Evolutionary conservation across 2,113 vertebrate species (phyloP).

Genomic region (Phoxinus phoxinus): DNA sequence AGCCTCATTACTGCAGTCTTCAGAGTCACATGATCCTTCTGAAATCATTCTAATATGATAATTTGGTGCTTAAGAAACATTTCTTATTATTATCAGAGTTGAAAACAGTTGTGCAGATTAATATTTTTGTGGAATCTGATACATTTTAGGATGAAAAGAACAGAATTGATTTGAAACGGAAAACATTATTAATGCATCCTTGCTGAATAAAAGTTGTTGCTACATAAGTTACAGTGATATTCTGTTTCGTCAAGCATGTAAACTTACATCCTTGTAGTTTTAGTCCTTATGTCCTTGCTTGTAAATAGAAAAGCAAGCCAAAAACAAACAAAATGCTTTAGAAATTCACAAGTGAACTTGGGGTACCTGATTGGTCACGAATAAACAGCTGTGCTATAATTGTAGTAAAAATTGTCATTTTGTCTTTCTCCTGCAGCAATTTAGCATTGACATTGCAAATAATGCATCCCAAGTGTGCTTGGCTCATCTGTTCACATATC

Average conservation of each 20-base stretch:
- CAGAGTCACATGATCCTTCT: not conserved
- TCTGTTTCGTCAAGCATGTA: too few species aligned
- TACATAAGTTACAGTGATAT: too few species aligned
- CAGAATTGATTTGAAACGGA: not conserved
- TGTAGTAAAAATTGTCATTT: not conserved
- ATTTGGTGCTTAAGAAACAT: not conserved
- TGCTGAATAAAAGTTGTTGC: not conserved
- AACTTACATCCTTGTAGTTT: not conserved
- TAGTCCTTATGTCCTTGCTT: not conserved
- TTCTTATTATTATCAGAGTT: not conserved
- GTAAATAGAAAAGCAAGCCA: not conserved
- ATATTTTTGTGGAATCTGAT: not conserved
- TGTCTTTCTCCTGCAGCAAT: conserved; percentile 81
- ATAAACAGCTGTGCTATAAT: not conserved
- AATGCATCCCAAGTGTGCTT: conserved; percentile 91
- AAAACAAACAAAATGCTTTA: not conserved
- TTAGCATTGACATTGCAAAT: conserved; percentile 91
- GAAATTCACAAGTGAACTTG: not conserved
- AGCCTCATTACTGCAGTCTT: not conserved
- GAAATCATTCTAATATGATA: not conserved
- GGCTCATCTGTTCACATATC: conserved; percentile 96
- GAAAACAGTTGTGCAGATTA: not conserved
- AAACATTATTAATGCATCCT: not conserved
- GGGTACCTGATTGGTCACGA: not conserved
- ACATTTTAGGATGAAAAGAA: not conserved